These are phyloP conservation scores for Pteromalus puparum DNA, from an alignment of 1,140 invertebrate species.

Conservation along the genomic window DNA sequence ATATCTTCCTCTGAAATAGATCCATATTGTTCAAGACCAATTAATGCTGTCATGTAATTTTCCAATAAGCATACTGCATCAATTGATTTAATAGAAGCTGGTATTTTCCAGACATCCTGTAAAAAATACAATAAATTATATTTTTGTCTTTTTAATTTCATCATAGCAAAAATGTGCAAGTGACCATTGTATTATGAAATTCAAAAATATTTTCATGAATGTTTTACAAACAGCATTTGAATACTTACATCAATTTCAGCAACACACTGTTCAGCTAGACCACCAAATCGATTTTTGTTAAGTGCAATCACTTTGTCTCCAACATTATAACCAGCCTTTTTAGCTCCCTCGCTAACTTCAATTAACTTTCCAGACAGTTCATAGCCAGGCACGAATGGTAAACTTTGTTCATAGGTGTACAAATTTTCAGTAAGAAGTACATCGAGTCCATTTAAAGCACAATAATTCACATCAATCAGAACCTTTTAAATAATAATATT, in stretches of 20 bases:
- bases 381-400: slow-evolving; percentile 77
- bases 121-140: not conserved
- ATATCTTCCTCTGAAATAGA: slow-evolving; percentile 75
- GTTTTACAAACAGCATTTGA: not conserved
- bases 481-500: slow-evolving; percentile 69
- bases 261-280: slow-evolving; percentile 77
- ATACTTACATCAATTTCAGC: slow-evolving; percentile 71
- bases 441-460: slow-evolving; percentile 79
- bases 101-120: slow-evolving; percentile 79
- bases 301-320: slow-evolving; percentile 76
- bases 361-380: slow-evolving; percentile 76
- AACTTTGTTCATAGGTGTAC: slow-evolving; percentile 70
- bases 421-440: slow-evolving; percentile 73
- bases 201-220: not conserved
- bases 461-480: slow-evolving; percentile 76
- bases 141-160: too few relatives aligned
- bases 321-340: slow-evolving; percentile 64
- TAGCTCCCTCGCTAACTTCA: slow-evolving; percentile 68
- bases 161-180: too few relatives aligned
- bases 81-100: slow-evolving; percentile 71
- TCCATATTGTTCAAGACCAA: slow-evolving; percentile 77
- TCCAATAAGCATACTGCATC: slow-evolving; percentile 76
- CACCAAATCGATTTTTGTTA: slow-evolving; percentile 74
- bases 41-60: slow-evolving; percentile 77
- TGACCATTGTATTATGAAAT: too few relatives aligned